A percentile compares a stretch with the other conserved stretches of the same genome.
phyloP scores from a whole-genome alignment of 2,888 invertebrate genomes.

The Nemapogon koenigi region DNA sequence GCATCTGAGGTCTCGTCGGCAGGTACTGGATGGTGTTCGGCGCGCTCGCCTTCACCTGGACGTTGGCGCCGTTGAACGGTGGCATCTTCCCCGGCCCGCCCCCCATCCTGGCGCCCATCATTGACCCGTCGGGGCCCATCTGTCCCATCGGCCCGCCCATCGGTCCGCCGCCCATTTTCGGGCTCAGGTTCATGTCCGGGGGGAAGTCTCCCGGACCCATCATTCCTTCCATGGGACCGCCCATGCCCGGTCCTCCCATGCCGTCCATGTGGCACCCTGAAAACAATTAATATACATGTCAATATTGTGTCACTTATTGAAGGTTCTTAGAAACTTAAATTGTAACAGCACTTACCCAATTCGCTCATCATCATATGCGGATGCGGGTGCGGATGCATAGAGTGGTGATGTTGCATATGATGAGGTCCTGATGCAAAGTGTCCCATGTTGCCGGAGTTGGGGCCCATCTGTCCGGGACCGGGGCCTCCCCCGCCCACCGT shows the following conservation, averaged over 20 bases:
- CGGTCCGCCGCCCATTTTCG: slow-evolving; percentile 68
- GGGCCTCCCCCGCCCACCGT: slow-evolving; percentile 45
- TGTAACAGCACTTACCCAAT: slow-evolving; percentile 31
- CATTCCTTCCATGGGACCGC: slow-evolving; percentile 59
- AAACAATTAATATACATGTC: slow-evolving; percentile 11
- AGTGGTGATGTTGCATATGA: slow-evolving; percentile 56
- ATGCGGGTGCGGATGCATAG: slow-evolving; percentile 53
- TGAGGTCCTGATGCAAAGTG: slow-evolving; percentile 48
- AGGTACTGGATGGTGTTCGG: slow-evolving; percentile 98
- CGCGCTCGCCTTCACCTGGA: slow-evolving; percentile 94
- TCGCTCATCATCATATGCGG: slow-evolving; percentile 63
- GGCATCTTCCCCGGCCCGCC: slow-evolving; percentile 61
- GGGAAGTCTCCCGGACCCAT: slow-evolving; percentile 59
- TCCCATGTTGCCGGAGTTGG: slow-evolving; percentile 38
- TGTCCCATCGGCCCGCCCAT: slow-evolving; percentile 60
- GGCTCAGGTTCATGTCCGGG: slow-evolving; percentile 66
- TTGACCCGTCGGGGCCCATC: slow-evolving; percentile 61
- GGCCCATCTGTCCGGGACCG: slow-evolving; percentile 42
- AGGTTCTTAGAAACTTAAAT: too few relatives aligned
- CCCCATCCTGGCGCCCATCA: slow-evolving; percentile 72
- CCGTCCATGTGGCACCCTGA: slow-evolving; percentile 60
- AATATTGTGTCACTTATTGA: background rate
- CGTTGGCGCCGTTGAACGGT: slow-evolving; percentile 72
- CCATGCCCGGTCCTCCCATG: slow-evolving; percentile 59
- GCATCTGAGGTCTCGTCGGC: slow-evolving; percentile 90